A percentile compares a stretch with the other conserved stretches of the same genome.
These are phyloP conservation scores for Sebastes matsubarae DNA, from an alignment of 2,797 vertebrate genomes.

Conservation along the genomic window DNA sequence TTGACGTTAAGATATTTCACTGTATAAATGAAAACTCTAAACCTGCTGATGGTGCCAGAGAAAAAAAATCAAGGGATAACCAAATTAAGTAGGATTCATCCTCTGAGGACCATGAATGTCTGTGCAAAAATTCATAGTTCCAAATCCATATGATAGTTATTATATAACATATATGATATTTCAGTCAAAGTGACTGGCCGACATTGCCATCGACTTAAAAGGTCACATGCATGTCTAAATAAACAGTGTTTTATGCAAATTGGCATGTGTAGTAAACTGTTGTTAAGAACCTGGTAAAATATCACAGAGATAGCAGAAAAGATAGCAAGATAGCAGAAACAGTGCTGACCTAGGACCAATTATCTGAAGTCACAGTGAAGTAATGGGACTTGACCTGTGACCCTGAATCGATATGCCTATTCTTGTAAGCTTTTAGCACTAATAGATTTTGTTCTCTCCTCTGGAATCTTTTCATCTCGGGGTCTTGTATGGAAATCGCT, in stretches of 20 bases:
- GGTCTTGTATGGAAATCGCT: neutral
- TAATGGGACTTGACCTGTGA: constrained; percentile 43
- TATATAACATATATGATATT: neutral
- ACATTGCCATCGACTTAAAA: neutral
- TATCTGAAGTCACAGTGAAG: constrained; percentile 31
- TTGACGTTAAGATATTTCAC: too few species aligned
- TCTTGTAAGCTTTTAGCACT: constrained; percentile 49
- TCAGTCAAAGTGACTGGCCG: neutral
- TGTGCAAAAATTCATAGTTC: neutral
- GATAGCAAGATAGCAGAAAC: constrained; percentile 1
- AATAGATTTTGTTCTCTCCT: constrained; percentile 34
- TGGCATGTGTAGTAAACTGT: neutral
- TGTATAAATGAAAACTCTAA: too few species aligned
- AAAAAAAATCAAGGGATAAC: too few species aligned
- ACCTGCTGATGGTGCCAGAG: too few species aligned
- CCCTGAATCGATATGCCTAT: constrained; percentile 49
- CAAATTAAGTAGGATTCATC: neutral
- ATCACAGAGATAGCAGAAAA: constrained; percentile 11
- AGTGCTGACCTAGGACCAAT: constrained; percentile 46
- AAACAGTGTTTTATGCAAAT: neutral
- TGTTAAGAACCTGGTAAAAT: neutral
- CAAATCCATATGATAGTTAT: neutral
- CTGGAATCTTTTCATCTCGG: constrained; percentile 29
- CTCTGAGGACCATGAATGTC: neutral
- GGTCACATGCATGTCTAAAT: neutral